Evolutionary conservation across 2,888 invertebrate species (phyloP), one percentile per base, ranked within the genome.

Genomic region (Elysia crispata): DNA sequence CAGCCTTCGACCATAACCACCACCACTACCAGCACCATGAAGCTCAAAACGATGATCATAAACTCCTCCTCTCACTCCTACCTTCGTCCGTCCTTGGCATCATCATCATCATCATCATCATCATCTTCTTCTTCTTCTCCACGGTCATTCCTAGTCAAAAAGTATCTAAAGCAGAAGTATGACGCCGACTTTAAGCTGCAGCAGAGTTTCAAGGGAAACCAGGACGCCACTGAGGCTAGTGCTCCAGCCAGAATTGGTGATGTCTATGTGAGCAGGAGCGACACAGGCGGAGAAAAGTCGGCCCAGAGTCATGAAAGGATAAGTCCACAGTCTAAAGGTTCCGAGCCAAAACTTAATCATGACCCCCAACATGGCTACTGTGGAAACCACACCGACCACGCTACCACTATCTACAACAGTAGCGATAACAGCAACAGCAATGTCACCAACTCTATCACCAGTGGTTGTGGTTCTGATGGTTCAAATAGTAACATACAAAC

Each of bases 141-240:
- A n/a, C 84, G 88, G 28, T 90, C 90, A 74, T 90, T 90, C 76
- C 82, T 90, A 15, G 89, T 90, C 25, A 90, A 90, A 82, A 90
- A 90, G 78, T 85, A 82, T n/a, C 82, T 86, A 28, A 82, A 81
- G 60, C 81, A 80, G 60, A 81, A 83, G 30, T 83, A 84, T 54
- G 81, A 83, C 60, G 80, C 79, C 1, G 82, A 80, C 74, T 86
- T 86, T 66, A 86, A 87, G 41, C 62, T 86, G 85, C 75, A 88
- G 86, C 83, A 86, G 85, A 80, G 83, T 86, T 57, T 84, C 85
- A 82, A 41, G 41, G 41, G 5, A 41, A 11, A 41, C 41, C 41
- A 41, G 41, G 41, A 41, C 5, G 41, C 41, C 11, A 11, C 41
- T 41, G 41, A 41, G 11, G 41, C 11, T 3, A 41, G 41, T 11